phyloP scores from a whole-genome alignment of 2,888 invertebrate species.

The Cancer borealis region DNA sequence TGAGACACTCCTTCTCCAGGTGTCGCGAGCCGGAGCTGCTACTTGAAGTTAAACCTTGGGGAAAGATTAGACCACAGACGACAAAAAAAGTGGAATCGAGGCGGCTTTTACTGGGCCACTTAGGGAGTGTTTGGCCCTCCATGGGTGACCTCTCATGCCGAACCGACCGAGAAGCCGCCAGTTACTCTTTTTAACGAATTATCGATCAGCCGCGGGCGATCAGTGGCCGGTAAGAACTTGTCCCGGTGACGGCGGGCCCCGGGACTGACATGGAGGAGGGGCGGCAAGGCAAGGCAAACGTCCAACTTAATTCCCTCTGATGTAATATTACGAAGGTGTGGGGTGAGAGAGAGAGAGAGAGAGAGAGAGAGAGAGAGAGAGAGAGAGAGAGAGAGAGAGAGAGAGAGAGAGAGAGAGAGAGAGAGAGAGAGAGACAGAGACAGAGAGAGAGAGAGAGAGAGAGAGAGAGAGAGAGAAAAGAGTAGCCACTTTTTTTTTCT shows the following conservation, averaged over 20 bases:
- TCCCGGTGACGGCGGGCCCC: not conserved
- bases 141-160: conserved; percentile 47
- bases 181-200: conserved; percentile 46
- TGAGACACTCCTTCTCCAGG: not conserved
- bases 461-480: too few relatives aligned
- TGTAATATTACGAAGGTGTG: not conserved
- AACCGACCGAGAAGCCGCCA: conserved; percentile 49
- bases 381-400: too few relatives aligned
- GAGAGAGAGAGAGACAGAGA: too few relatives aligned
- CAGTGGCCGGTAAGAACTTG: conserved; percentile 9
- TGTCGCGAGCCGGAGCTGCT: not conserved
- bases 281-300: not conserved
- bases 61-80: not conserved
- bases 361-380: not conserved
- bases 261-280: not conserved
- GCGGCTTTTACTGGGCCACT: conserved; percentile 50
- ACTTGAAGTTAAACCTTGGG: not conserved
- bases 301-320: not conserved
- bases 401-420: too few relatives aligned
- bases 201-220: conserved; percentile 33
- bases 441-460: too few relatives aligned
- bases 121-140: conserved; percentile 31
- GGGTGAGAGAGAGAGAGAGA: not conserved
- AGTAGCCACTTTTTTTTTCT: too few relatives aligned
- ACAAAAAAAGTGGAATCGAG: not conserved